Evolutionary conservation across 2,797 vertebrate species (phyloP), one percentile per base, ranked within the genome.

Genomic region (Cirrhinus mrigala): DNA sequence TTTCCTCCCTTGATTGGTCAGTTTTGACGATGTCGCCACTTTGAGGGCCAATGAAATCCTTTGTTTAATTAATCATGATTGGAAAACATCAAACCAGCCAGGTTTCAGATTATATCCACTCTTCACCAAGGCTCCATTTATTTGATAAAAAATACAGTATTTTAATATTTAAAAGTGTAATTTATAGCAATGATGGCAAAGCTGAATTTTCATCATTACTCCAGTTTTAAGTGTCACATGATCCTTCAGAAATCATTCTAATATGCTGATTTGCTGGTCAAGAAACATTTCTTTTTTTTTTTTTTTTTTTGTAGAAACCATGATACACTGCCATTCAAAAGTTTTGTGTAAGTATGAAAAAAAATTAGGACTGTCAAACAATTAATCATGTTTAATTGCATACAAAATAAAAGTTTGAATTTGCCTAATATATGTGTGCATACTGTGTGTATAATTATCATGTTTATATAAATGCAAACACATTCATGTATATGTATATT

Each of bases 1-100:
- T 79, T 82, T 84, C 66, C 50, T 40, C 50, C 16, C 50, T 50
- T 48, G 27, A 74, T 70, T 87, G 71, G 66, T 37, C 24, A 71
- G 69, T 69, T 58, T 69, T 40, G 40, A 60, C 60, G 60, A 48
- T 84, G 46, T 50, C 18, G 6, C 33, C 0, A 18, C 5, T 76
- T 22, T 56, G 8, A 44, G 40, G 71, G 24, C 62, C 71, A 82
- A 33, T 50, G 18, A 60, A 75, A 44, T 37, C 7, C 11, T 50
- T 79, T 50, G 18, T 48, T 62, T 64, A 37, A 37, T 83, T 76
- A 33, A 33, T n/a, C 52, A 29, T 3, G 2, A 70, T 56, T 81
- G 7, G 9, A 50, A 5, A 37, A 52, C 6, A 20, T 48, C 46
- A 54, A 66, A 75, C 5, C 60, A 37, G 46, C 15, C 27, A 16